A percentile compares a stretch with the other conserved stretches of the same genome.
Evolutionary conservation across 2,113 vertebrate genomes (phyloP).

Genomic region (Empidonax alnorum): DNA sequence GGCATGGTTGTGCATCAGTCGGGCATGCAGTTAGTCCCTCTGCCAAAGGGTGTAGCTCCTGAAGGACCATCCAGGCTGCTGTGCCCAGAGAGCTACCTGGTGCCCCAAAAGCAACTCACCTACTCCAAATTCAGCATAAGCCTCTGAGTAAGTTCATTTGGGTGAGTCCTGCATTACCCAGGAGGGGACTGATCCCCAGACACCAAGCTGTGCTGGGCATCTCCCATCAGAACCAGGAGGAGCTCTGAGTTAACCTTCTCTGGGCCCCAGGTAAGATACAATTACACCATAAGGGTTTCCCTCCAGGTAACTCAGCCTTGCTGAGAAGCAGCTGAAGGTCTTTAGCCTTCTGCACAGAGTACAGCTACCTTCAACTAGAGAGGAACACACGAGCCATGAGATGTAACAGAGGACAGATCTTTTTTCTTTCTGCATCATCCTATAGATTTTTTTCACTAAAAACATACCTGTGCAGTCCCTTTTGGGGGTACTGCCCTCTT

Average conservation of each 20-base stretch:
- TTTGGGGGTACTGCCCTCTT: background rate
- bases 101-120: background rate
- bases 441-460: background rate
- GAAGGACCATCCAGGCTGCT: background rate
- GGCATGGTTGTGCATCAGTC: accelerated
- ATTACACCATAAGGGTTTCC: background rate
- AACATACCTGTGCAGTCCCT: background rate
- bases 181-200: background rate
- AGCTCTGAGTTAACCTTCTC: background rate
- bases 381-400: background rate
- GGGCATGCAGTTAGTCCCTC: background rate
- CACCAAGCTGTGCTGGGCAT: background rate
- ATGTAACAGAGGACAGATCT: background rate
- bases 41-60: background rate
- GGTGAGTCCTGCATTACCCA: background rate
- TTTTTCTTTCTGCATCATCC: background rate
- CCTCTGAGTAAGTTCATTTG: background rate
- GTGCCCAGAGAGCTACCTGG: background rate
- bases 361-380: background rate
- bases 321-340: background rate
- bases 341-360: background rate
- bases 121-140: background rate
- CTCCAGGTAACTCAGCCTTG: background rate
- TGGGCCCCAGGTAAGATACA: background rate
- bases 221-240: background rate